These are phyloP conservation scores for Drosophila tripunctata DNA, from an alignment of 2,888 invertebrate species.

Conservation along the genomic window DNA sequence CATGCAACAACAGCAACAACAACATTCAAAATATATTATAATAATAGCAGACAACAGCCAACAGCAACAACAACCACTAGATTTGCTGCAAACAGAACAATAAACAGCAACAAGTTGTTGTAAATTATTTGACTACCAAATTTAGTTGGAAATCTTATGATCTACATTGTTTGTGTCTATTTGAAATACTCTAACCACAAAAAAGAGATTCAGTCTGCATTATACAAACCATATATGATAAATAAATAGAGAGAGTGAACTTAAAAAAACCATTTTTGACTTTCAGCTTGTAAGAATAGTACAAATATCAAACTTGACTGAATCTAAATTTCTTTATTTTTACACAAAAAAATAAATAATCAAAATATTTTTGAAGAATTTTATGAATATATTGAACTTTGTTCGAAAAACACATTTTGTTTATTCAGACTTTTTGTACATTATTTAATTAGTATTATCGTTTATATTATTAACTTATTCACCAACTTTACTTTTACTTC, in stretches of 20 bases:
- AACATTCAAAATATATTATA: slow-evolving; percentile 30
- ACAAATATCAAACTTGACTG: too few species aligned
- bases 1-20: slow-evolving; percentile 59
- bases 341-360: too few species aligned
- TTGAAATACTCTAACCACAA: slow-evolving; percentile 33
- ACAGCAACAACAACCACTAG: slow-evolving; percentile 28
- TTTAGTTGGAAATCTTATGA: slow-evolving; percentile 75
- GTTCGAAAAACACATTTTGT: too few species aligned
- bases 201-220: slow-evolving; percentile 5
- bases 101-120: slow-evolving; percentile 67
- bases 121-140: slow-evolving; percentile 80
- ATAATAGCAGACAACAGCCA: slow-evolving; percentile 16
- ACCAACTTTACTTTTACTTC: not conserved
- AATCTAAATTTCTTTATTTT: too few species aligned
- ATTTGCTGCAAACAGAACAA: slow-evolving; percentile 51
- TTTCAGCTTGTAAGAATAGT: too few species aligned
- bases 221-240: too few species aligned
- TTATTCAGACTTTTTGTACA: too few species aligned
- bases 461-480: not conserved
- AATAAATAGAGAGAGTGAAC: not conserved
- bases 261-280: too few species aligned
- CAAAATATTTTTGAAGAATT: too few species aligned
- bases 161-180: slow-evolving; percentile 40
- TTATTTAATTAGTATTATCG: not conserved
- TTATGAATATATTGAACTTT: too few species aligned